These are phyloP conservation scores for Emydocephalus ijimae DNA, from an alignment of 2,113 vertebrate genomes.

Conservation along the genomic window DNA sequence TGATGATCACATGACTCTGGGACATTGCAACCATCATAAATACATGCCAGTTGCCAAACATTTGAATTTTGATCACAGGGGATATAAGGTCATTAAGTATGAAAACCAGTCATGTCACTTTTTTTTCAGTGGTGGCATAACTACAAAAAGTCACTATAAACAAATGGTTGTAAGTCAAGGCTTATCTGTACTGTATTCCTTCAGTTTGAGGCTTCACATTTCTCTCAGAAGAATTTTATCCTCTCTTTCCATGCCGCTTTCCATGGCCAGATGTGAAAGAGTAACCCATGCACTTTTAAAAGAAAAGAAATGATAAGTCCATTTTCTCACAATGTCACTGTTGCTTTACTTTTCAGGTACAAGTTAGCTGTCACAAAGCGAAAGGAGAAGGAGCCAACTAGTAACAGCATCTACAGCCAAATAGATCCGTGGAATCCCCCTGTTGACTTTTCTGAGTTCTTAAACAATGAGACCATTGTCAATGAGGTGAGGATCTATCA, in stretches of 20 bases:
- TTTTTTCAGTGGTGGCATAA: background rate
- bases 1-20: background rate
- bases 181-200: background rate
- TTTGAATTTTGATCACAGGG: background rate
- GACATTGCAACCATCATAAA: background rate
- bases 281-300: background rate
- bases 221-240: background rate
- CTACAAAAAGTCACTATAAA: background rate
- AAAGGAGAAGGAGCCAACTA: slow-evolving; percentile 81
- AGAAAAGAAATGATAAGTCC: background rate
- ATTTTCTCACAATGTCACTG: background rate
- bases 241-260: background rate
- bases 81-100: background rate
- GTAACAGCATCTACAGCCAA: slow-evolving; percentile 86
- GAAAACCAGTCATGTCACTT: background rate
- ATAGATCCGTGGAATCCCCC: slow-evolving; percentile 81
- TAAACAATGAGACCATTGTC: slow-evolving; percentile 82
- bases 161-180: background rate
- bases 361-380: slow-evolving; percentile 84
- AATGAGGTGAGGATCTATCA: slow-evolving; percentile 68
- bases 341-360: slow-evolving; percentile 71
- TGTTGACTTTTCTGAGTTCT: slow-evolving; percentile 80
- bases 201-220: background rate
- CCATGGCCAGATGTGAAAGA: background rate
- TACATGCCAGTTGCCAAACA: background rate